Base-by-base conservation (phyloP, 2,797 vertebrate genomes). In the Thunnus albacares region DNA sequence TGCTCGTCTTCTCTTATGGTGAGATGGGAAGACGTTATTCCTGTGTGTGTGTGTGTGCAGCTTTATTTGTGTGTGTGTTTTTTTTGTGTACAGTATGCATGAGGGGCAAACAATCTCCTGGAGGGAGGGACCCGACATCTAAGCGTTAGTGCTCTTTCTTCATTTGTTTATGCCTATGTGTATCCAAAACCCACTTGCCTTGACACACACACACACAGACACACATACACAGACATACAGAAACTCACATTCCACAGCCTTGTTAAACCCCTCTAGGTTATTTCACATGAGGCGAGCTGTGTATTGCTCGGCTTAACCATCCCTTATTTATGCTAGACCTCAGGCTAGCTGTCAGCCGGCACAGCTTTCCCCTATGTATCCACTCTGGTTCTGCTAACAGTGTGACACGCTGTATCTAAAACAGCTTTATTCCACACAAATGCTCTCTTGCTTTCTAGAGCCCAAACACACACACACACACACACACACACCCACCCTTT, bases 311-410 rank as follows among this genome's bases (percentile, higher is more conserved):
- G 69, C 71, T 75, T 89, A 86, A 92, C 78, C 77, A 88, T 87
- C 56, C 74, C 85, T 90, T 94, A 91, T 93, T 93, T 88, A 93
- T 93, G 78, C 88, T 64, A 52, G 77, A 89, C 90, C 85, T 78
- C 87, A 35, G 90, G 92, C 88, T 67, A 67, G 69, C 83, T 82
- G 87, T 90, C 85, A 89, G 74, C 79, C 65, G 0, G 59, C 52
- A 9, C 75, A 60, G 75, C 78, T 59, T 38, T 43, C 82, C 79
- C 80, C 56, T 59, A 72, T 85, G 75, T 69, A 82, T 80, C 71
- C 75, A 70, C 76, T 71, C 77, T 72, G 71, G 43, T 77, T 22
- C 59, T 82, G 60, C 67, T 65, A 68, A 87, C 70, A 80, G 84
- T 75, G 84, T 75, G 73, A 88, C 83, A 83, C 5, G 12, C 18